phyloP scores from a whole-genome alignment of 2,888 invertebrate genomes.

The Maniola hyperantus region DNA sequence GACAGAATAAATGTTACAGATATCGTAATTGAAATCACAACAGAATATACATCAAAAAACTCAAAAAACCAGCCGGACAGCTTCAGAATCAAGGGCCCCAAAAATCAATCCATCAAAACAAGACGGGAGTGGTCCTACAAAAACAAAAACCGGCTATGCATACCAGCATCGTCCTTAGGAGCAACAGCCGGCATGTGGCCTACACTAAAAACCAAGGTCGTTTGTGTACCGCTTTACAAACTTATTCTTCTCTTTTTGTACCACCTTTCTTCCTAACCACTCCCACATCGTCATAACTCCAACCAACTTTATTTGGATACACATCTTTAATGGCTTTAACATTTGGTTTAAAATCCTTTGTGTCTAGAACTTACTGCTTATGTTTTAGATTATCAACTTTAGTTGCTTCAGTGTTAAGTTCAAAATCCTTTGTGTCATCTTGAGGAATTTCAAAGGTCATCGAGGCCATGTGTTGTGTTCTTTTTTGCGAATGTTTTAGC shows the following conservation, averaged over 20 bases:
- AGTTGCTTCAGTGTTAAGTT: not conserved
- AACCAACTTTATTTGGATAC: constrained; percentile 28
- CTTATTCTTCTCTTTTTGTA: constrained; percentile 69
- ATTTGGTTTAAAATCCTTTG: constrained; percentile 44
- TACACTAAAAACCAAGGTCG: constrained; percentile 79
- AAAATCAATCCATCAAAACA: constrained; percentile 73
- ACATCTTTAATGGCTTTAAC: constrained; percentile 46
- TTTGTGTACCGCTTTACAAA: constrained; percentile 73
- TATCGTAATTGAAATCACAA: constrained; percentile 30
- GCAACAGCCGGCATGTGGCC: constrained; percentile 76
- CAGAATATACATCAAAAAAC: constrained; percentile 5
- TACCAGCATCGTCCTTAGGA: constrained; percentile 40
- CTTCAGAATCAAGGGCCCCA: constrained; percentile 54
- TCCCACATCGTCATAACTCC: constrained; percentile 51
- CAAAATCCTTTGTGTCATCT: constrained; percentile 37
- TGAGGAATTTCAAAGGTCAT: constrained; percentile 75
- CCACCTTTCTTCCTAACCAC: constrained; percentile 67
- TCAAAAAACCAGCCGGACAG: constrained; percentile 26
- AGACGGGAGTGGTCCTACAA: constrained; percentile 61
- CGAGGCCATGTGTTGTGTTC: constrained; percentile 67
- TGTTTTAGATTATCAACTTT: constrained; percentile 10
- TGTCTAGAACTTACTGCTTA: not conserved
- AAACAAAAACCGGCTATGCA: constrained; percentile 66
- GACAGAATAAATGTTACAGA: too few species aligned
- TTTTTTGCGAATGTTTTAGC: constrained; percentile 71